Evolutionary conservation across 2,797 vertebrate species (phyloP), one percentile per base, ranked within the genome.

Genomic region (Coregonus suidteri): DNA sequence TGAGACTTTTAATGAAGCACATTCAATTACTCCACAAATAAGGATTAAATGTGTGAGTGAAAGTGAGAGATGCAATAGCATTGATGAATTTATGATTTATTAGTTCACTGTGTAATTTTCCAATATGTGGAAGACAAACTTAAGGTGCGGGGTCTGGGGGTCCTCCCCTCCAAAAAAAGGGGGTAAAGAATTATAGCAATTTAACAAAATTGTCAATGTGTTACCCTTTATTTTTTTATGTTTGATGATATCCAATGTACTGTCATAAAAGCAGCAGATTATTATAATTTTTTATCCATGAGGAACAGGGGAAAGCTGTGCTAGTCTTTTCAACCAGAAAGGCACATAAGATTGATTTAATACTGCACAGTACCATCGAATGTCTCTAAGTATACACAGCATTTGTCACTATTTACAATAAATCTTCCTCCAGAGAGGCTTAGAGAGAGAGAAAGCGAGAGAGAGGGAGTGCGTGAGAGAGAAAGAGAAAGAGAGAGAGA

Each of bases 1-100:
- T 84, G 76, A 34, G 51, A 72, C 82, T 75, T 83, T 83, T 72
- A 89, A 86, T 87, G 77, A 77, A 90, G 79, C 81, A 78, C 73
- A 88, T 86, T 87, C 83, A 84, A 59, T 83, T 83, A 81, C 77
- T 64, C 54, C 65, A 37, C 74, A 75, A 75, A 11, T 2, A 47
- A 47, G 9, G 9, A 52, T 31, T 54, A 6, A 53, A 54, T 53
- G 30, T 51, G 70, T 51, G 31, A 73, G 53, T 16, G 11, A 11
- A 35, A 56, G 30, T 54, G 15, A 35, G 52, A 73, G 71, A 59
- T 73, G 52, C 13, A 73, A 15, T n/a, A 31, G 25, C 35, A 18
- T 34, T 34, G 30, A 3, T 16, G 13, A 20, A 35, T 16, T 0
- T 62, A 62, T 9, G n/a, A 6, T 6, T 59, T 47, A 47, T 47